Evolutionary conservation across 2,113 vertebrate species (phyloP).

Genomic region (Notothenia coriiceps): DNA sequence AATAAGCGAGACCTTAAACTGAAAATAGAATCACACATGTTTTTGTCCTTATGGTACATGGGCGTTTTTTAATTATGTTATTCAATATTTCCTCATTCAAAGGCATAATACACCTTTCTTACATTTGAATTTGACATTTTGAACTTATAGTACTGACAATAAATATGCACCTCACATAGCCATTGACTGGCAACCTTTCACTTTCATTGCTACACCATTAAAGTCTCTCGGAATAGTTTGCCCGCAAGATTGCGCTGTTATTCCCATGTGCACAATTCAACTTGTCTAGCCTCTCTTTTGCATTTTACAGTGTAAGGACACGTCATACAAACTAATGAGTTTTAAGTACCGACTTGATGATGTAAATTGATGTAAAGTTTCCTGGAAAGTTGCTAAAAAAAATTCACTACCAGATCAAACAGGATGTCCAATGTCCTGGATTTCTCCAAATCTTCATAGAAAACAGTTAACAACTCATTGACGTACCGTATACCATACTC

Average conservation of each 20-base stretch:
- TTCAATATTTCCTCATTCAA: not conserved
- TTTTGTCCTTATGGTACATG: not conserved
- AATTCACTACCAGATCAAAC: not conserved
- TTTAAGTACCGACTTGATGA: not conserved
- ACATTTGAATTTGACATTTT: not conserved
- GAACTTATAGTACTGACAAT: not conserved
- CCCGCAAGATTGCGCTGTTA: too few species aligned
- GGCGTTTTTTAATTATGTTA: not conserved
- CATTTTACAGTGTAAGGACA: too few species aligned
- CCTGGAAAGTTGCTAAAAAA: not conserved
- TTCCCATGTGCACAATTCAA: too few species aligned
- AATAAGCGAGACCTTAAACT: not conserved
- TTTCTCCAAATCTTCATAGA: constrained; percentile 14
- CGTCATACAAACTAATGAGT: too few species aligned
- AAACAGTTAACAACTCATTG: constrained; percentile 6
- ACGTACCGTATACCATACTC: constrained; percentile 12
- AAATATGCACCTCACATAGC: not conserved
- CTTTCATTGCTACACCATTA: not conserved
- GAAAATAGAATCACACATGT: not conserved
- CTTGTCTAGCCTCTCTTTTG: too few species aligned
- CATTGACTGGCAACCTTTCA: not conserved
- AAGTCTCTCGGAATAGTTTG: not conserved
- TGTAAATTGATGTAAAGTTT: not conserved
- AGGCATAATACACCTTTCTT: not conserved
- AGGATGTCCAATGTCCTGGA: not conserved